Conservation (phyloP, 2,888 invertebrate species). For the Pachycephus smyrnensis region DNA sequence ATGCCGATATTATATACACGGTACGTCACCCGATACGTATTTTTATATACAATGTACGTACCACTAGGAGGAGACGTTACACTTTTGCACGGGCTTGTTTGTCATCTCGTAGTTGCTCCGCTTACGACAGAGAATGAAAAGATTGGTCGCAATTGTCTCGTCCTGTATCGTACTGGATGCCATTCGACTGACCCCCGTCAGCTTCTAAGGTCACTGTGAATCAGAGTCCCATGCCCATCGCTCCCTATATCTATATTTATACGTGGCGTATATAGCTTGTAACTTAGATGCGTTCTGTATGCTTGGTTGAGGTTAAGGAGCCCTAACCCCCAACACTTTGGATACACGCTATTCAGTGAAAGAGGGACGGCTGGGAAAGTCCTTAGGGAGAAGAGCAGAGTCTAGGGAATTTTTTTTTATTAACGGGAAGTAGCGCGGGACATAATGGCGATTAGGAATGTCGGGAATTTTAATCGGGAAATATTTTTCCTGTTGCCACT, state of each 20-base stretch:
- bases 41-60: neutral
- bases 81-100: neutral
- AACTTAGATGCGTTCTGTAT: neutral
- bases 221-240: neutral
- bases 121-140: conserved; percentile 48
- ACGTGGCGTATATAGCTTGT: neutral
- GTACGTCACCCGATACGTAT: no score
- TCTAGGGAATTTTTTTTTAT: neutral
- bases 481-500: neutral
- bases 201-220: conserved; percentile 2
- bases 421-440: neutral
- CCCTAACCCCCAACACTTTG: neutral
- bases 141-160: conserved; percentile 60
- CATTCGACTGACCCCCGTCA: conserved; percentile 36
- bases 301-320: neutral
- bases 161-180: conserved; percentile 49
- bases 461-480: neutral
- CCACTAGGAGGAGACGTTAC: neutral
- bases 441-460: neutral
- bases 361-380: neutral
- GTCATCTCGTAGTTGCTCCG: neutral
- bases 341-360: neutral
- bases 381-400: neutral
- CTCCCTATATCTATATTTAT: neutral
- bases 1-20: neutral